Evolutionary conservation across 2,888 invertebrate genomes (phyloP).

Genomic region (Acronicta psi): DNA sequence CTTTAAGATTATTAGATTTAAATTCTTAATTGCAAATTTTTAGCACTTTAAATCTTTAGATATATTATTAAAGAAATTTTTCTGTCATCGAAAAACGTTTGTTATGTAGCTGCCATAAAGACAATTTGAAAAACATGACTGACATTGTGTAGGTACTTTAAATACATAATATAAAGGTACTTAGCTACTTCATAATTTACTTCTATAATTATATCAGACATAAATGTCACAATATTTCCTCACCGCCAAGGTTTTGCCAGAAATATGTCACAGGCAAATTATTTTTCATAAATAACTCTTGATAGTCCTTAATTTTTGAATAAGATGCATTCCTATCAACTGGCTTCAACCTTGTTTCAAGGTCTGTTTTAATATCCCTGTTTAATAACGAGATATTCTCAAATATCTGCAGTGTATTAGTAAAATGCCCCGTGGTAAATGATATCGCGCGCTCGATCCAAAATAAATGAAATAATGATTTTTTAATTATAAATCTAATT

Average conservation of each 20-base stretch:
- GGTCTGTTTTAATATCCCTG: conserved; percentile 42
- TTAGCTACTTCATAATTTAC: neutral
- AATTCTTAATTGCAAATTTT: too few species aligned
- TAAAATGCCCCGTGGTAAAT: too few species aligned
- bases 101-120: too few species aligned
- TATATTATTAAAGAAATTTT: too few species aligned
- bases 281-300: conserved; percentile 27
- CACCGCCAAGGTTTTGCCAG: neutral
- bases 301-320: conserved; percentile 27
- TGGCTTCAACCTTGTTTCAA: conserved; percentile 38
- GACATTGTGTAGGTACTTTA: too few species aligned
- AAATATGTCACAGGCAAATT: conserved; percentile 1
- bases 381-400: conserved; percentile 47
- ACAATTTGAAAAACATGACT: too few species aligned
- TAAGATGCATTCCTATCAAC: conserved; percentile 36
- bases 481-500: too few species aligned
- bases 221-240: neutral
- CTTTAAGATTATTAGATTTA: too few species aligned
- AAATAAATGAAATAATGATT: too few species aligned
- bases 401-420: conserved; percentile 53
- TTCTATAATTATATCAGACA: neutral
- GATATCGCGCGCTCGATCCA: too few species aligned
- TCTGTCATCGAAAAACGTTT: too few species aligned
- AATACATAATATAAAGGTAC: neutral
- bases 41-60: too few species aligned